Evolutionary conservation across 2,113 vertebrate genomes (phyloP).

Genomic region (Brachyhypopomus gauderio): DNA sequence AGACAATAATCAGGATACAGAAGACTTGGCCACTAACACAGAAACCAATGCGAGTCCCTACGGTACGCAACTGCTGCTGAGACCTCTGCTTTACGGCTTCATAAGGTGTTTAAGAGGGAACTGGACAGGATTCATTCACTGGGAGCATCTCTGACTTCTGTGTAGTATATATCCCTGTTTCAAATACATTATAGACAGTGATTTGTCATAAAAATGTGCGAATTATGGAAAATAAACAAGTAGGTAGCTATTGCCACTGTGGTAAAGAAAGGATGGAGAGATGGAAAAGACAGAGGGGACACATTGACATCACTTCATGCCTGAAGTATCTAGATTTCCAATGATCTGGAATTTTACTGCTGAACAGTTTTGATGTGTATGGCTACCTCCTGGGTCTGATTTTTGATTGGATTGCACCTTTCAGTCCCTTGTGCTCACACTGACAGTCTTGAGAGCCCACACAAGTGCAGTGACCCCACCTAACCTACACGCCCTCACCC

Average conservation of each 20-base stretch:
- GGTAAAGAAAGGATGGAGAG: background rate
- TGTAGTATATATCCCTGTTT: background rate
- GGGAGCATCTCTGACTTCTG: constrained; percentile 27
- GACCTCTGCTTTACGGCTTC: constrained; percentile 46
- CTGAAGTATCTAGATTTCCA: background rate
- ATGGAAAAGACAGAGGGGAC: background rate
- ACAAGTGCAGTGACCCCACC: constrained; percentile 23
- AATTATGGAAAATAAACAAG: background rate
- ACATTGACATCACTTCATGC: background rate
- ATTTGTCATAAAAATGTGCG: background rate
- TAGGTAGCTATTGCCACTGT: background rate
- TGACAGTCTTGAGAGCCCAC: background rate
- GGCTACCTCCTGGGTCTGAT: constrained; percentile 6
- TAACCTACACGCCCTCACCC: too few relatives aligned
- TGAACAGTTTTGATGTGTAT: constrained; percentile 6
- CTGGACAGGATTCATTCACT: constrained; percentile 17
- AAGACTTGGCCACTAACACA: constrained; percentile 32
- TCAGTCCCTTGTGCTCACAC: background rate
- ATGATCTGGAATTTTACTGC: background rate
- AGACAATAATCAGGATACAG: constrained; percentile 45
- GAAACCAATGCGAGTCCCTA: constrained; percentile 35
- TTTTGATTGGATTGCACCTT: constrained; percentile 35
- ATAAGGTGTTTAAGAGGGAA: constrained; percentile 25
- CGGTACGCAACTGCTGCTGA: constrained; percentile 31
- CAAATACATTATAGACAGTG: background rate